Conservation (phyloP, 2,113 vertebrate species). For the Melierax canorus region DNA sequence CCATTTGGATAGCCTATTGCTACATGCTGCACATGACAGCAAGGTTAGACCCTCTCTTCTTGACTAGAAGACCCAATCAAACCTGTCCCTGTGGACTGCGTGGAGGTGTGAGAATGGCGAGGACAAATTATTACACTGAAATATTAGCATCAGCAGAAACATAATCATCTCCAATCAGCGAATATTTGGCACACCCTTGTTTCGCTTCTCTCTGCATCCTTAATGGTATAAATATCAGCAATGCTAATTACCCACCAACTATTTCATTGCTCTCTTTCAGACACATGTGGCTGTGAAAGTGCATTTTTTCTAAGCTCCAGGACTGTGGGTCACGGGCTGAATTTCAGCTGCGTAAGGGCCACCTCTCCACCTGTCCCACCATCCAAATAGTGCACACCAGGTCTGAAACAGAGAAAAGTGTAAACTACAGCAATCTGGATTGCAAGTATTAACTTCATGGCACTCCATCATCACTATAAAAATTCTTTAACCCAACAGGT, state of each 20-base stretch:
- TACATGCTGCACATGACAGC: not conserved
- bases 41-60: not conserved
- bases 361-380: no score
- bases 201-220: not conserved
- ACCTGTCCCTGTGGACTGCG: not conserved
- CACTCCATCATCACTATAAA: slow-evolving; percentile 78
- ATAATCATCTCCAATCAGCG: not conserved
- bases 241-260: not conserved
- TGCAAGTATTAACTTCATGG: slow-evolving; percentile 83
- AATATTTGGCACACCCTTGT: not conserved
- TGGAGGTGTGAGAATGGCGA: not conserved
- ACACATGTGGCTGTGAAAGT: not conserved
- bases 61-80: not conserved
- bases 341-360: no score
- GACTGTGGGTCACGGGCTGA: no score
- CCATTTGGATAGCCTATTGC: not conserved
- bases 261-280: not conserved
- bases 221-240: not conserved
- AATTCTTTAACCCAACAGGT: slow-evolving; percentile 62
- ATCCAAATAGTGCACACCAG: slow-evolving; percentile 73
- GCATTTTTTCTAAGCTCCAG: not conserved
- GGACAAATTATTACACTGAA: not conserved
- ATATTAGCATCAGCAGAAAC: not conserved
- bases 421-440: slow-evolving; percentile 90
- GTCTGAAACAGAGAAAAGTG: slow-evolving; percentile 78